Evolutionary conservation across 2,113 vertebrate genomes (phyloP).

Genomic region (Tyrannus savana): DNA sequence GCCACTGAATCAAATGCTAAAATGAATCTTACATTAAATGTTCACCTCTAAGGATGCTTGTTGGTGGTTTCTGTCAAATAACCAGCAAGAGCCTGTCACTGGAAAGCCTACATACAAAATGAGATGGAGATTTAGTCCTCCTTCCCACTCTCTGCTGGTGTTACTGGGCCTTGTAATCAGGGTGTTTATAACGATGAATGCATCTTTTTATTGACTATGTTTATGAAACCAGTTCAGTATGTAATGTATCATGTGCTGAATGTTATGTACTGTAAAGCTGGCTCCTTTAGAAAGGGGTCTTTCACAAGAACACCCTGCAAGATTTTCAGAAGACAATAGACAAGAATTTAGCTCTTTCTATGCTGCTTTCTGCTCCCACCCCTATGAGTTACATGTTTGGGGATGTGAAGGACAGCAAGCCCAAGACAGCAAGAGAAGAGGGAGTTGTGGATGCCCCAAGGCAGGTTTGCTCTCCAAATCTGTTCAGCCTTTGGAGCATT

Average conservation of each 20-base stretch:
- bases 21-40: not conserved
- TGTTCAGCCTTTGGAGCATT: not conserved
- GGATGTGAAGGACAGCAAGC: not conserved
- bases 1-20: constrained; percentile 35
- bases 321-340: not conserved
- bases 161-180: not conserved
- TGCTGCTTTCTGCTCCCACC: not conserved
- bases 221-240: not conserved
- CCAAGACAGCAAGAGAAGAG: not conserved
- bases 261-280: not conserved
- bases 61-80: constrained; percentile 52
- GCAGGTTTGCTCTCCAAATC: not conserved
- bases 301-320: not conserved
- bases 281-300: not conserved
- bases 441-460: not conserved
- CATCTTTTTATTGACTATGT: not conserved
- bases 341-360: not conserved
- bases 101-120: not conserved
- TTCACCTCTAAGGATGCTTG: constrained; percentile 25
- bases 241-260: not conserved
- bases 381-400: not conserved
- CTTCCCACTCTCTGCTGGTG: constrained; percentile 20
- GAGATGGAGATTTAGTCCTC: not conserved
- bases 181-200: not conserved
- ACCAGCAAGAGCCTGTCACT: constrained; percentile 16